Conservation (phyloP, 2,797 vertebrate species). For the Girardinus metallicus region DNA sequence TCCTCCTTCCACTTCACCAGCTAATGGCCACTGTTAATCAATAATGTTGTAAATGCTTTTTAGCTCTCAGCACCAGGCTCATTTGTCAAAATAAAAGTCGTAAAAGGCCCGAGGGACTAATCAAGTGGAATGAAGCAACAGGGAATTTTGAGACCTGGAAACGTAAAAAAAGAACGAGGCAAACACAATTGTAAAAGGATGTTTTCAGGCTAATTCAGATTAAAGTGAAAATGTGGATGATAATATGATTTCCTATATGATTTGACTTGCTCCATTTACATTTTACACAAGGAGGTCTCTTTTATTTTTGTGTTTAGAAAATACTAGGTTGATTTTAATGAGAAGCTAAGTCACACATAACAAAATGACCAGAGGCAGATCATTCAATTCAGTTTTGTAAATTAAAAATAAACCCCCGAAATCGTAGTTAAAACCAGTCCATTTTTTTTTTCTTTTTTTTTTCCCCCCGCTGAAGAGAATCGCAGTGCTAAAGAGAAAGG, state of each 20-base stretch:
- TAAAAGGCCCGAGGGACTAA: slow-evolving; percentile 65
- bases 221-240: slow-evolving; percentile 16
- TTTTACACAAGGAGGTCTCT: neutral
- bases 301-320: neutral
- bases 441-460: neutral
- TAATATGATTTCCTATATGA: neutral
- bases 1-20: slow-evolving; percentile 58
- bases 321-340: neutral
- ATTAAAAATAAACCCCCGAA: neutral
- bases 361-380: neutral
- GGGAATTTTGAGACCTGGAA: slow-evolving; percentile 55
- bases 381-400: neutral
- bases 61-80: slow-evolving; percentile 64
- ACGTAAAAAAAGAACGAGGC: slow-evolving; percentile 28
- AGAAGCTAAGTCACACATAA: neutral
- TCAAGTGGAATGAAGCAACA: slow-evolving; percentile 70
- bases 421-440: neutral
- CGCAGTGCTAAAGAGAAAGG: slow-evolving; percentile 11
- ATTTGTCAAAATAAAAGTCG: slow-evolving; percentile 80
- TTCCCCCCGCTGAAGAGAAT: neutral
- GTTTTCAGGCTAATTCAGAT: slow-evolving; percentile 39
- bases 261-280: neutral
- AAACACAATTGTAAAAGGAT: neutral
- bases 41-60: slow-evolving; percentile 75
- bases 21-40: slow-evolving; percentile 79